Evolutionary conservation across 2,888 invertebrate species (phyloP).

Genomic region (Entomobrya multifasciata): DNA sequence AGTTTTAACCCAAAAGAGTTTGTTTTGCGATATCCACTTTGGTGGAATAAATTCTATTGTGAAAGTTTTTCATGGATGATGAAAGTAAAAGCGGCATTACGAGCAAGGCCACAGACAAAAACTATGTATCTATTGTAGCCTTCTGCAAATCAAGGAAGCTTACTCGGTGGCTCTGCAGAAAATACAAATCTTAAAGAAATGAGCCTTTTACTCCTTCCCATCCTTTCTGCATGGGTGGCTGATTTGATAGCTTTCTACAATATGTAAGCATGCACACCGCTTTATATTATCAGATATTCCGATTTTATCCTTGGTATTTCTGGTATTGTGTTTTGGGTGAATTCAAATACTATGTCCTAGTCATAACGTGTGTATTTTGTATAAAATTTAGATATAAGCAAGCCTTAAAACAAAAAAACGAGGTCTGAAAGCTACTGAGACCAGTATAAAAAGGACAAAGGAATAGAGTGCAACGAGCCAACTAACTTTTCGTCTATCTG

Average conservation of each 20-base stretch:
- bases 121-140: background rate
- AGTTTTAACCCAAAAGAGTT: conserved; percentile 55
- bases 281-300: no score
- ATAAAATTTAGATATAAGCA: no score
- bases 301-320: no score
- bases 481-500: conserved; percentile 73
- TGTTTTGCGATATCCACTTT: conserved; percentile 58
- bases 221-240: conserved; percentile 63
- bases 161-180: conserved; percentile 12
- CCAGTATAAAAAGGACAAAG: conserved; percentile 47
- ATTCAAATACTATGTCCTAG: no score
- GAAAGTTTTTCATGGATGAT: conserved; percentile 52
- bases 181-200: conserved; percentile 65
- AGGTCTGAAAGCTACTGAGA: conserved; percentile 17
- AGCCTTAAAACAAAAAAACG: no score
- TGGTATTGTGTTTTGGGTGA: no score
- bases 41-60: conserved; percentile 54
- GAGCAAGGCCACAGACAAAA: background rate
- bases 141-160: background rate
- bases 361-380: background rate
- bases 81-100: conserved; percentile 17
- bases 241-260: conserved; percentile 59
- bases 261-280: background rate
- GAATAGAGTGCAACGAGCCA: conserved; percentile 76
- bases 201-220: conserved; percentile 53